Percentiles rank a stretch among this genome's conserved stretches.
phyloP scores from a whole-genome alignment of 1,140 invertebrate species.

The Drosophila murphyi region DNA sequence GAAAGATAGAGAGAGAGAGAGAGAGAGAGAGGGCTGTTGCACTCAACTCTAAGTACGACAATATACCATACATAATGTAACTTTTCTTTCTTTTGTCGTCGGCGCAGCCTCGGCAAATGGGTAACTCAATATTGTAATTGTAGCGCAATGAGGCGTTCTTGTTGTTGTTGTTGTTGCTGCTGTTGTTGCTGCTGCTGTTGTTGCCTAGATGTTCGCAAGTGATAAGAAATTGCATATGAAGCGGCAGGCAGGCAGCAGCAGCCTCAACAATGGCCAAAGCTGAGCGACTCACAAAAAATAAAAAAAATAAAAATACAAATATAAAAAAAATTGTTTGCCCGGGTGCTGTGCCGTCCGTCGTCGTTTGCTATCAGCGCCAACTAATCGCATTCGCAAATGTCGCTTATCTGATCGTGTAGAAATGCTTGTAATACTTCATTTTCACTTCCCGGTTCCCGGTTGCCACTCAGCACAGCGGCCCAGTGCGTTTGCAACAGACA shows the following conservation, averaged over 20 bases:
- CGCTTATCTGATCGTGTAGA: conserved; percentile 84
- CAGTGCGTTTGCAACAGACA: conserved; percentile 67
- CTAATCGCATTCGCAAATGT: conserved; percentile 83
- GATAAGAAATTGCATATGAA: conserved; percentile 83
- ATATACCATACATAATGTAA: conserved; percentile 54
- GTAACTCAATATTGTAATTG: conserved; percentile 85
- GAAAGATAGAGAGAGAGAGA: neutral
- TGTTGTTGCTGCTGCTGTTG: conserved; percentile 19
- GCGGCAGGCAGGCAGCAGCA: conserved; percentile 55
- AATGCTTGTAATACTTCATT: conserved; percentile 84
- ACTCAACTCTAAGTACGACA: conserved; percentile 1
- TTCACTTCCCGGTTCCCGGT: conserved; percentile 79
- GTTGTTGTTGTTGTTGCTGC: conserved; percentile 43
- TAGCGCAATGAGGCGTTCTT: conserved; percentile 82
- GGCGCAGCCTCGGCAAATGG: conserved; percentile 63
- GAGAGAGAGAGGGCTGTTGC: conserved; percentile 1
- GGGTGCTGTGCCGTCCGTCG: conserved; percentile 30
- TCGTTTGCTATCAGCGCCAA: conserved; percentile 74
- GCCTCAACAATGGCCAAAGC: conserved; percentile 63
- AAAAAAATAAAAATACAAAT: conserved; percentile 17
- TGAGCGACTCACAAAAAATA: conserved; percentile 38
- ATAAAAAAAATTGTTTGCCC: conserved; percentile 37
- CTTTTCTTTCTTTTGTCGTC: conserved; percentile 59
- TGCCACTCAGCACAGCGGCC: conserved; percentile 30
- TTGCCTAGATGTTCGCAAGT: conserved; percentile 83